Evolutionary conservation across 2,113 vertebrate species (phyloP).

Genomic region (Puma concolor): DNA sequence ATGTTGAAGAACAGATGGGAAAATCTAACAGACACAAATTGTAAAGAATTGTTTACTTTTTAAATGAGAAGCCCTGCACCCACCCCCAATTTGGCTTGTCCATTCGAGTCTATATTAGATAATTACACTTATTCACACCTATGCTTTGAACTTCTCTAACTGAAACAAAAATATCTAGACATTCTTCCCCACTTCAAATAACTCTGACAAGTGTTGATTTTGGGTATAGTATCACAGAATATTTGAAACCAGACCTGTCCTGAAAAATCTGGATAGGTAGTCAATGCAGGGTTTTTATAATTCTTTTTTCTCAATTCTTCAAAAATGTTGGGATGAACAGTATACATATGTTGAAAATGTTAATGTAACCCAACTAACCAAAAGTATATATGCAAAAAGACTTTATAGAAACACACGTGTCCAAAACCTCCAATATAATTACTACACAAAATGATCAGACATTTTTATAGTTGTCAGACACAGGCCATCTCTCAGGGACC

Average conservation of each 20-base stretch:
- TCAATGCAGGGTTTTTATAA: not conserved
- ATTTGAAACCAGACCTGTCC: conserved; percentile 8
- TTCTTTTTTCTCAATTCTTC: not conserved
- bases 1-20: not conserved
- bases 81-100: not conserved
- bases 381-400: not conserved
- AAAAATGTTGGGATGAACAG: not conserved
- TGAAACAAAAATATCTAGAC: not conserved
- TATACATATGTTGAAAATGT: not conserved
- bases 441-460: not conserved
- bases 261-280: not conserved
- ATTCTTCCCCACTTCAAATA: not conserved
- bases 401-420: not conserved
- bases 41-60: not conserved
- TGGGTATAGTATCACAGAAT: not conserved
- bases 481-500: not conserved
- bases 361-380: not conserved
- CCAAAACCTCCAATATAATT: not conserved
- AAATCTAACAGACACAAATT: not conserved
- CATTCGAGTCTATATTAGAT: not conserved
- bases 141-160: not conserved
- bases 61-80: not conserved
- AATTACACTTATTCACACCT: not conserved
- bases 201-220: not conserved
- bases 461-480: not conserved